phyloP scores from a whole-genome alignment of 2,888 invertebrate genomes.

The Laspeyria flexula region DNA sequence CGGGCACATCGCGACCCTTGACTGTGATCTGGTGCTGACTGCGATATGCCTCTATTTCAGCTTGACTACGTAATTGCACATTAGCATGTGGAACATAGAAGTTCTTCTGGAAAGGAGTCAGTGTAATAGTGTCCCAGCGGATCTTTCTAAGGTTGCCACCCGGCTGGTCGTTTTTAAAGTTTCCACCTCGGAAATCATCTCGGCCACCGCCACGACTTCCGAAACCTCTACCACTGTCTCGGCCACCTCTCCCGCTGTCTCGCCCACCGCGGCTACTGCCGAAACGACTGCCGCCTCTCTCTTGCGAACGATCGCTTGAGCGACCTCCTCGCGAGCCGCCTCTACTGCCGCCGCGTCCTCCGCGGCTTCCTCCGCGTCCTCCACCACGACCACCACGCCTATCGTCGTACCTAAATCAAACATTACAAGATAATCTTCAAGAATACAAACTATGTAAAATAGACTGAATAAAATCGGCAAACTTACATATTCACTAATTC shows the following conservation, averaged over 20 bases:
- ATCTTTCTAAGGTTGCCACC: conserved; percentile 94
- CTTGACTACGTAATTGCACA: conserved; percentile 87
- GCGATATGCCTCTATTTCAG: conserved; percentile 92
- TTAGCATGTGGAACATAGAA: conserved; percentile 95
- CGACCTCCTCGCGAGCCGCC: conserved; percentile 68
- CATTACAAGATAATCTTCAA: conserved; percentile 21
- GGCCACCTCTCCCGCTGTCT: conserved; percentile 63
- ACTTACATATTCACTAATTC: conserved; percentile 65
- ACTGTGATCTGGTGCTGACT: conserved; percentile 94
- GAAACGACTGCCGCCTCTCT: conserved; percentile 70
- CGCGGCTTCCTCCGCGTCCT: conserved; percentile 60
- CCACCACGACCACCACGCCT: conserved; percentile 80
- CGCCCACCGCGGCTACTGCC: conserved; percentile 60
- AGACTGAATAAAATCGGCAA: conserved; percentile 19
- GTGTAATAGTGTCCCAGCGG: conserved; percentile 93
- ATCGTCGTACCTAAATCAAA: conserved; percentile 79
- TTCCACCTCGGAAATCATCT: conserved; percentile 69
- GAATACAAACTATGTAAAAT: conserved; percentile 13
- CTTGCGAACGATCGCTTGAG: conserved; percentile 77
- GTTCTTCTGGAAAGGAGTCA: conserved; percentile 96
- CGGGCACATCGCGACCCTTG: conserved; percentile 93
- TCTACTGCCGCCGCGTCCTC: conserved; percentile 67
- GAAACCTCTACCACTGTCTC: conserved; percentile 66
- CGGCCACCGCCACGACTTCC: conserved; percentile 73
- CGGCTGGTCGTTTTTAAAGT: conserved; percentile 88